A percentile compares a stretch with the other conserved stretches of the same genome.
These are phyloP conservation scores for Pandemis heparana DNA, from an alignment of 2,888 invertebrate species.

Conservation along the genomic window DNA sequence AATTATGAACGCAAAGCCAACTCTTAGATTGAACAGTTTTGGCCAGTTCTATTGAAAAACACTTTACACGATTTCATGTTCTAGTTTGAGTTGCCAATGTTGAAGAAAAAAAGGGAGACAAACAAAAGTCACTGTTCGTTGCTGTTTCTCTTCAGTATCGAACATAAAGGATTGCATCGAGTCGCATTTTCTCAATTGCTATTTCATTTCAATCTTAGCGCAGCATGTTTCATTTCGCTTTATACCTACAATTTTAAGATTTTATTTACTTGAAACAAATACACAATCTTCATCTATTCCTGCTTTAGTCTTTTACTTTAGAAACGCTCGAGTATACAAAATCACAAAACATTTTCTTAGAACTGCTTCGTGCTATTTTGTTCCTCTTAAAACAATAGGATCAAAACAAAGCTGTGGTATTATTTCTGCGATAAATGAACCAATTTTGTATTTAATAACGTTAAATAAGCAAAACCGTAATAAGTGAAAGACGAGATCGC, in stretches of 20 bases:
- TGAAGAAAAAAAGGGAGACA: neutral
- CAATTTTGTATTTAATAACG: constrained; percentile 8
- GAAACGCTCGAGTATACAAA: neutral
- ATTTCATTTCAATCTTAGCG: no score
- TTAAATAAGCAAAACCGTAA: constrained; percentile 11
- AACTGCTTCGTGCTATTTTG: neutral
- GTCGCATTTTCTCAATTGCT: no score
- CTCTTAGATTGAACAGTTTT: neutral
- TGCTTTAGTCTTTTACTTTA: neutral
- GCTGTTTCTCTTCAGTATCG: no score
- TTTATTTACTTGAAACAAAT: no score
- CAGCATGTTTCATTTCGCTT: neutral
- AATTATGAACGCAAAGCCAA: neutral
- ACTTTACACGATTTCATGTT: neutral
- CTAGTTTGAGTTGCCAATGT: neutral
- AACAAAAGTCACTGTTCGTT: neutral
- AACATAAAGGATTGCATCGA: no score
- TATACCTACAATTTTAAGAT: neutral
- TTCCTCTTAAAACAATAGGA: neutral
- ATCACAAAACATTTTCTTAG: neutral
- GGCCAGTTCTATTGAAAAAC: neutral
- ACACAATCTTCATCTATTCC: neutral
- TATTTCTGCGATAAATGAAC: neutral
- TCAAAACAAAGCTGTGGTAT: neutral
- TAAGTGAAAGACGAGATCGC: constrained; percentile 9